These are phyloP conservation scores for Drosophila ambigua DNA, from an alignment of 1,140 invertebrate genomes.

Conservation along the genomic window DNA sequence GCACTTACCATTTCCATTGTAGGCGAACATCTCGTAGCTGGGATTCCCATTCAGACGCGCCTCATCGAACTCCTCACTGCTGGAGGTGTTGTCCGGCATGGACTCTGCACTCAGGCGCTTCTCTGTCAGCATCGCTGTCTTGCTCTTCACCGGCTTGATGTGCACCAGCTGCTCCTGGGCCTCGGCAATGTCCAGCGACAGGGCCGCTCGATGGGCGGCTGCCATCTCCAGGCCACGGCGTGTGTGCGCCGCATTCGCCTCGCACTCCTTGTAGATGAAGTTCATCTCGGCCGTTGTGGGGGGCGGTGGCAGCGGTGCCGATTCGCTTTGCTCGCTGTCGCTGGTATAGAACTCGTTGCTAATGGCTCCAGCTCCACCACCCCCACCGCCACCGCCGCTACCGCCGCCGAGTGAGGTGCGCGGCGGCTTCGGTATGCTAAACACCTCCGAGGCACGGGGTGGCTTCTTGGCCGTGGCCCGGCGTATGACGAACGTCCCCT, in stretches of 20 bases:
- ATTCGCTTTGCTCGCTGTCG: conserved; percentile 65
- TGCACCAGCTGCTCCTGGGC: conserved; percentile 49
- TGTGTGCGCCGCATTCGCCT: conserved; percentile 48
- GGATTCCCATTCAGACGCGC: conserved; percentile 63
- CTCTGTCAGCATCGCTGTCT: conserved; percentile 69
- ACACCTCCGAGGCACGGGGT: conserved; percentile 63
- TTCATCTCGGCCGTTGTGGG: conserved; percentile 49
- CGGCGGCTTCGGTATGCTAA: conserved; percentile 64
- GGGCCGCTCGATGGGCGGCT: conserved; percentile 54
- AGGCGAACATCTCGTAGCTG: conserved; percentile 58
- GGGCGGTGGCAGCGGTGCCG: conserved; percentile 42
- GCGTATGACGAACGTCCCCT: conserved; percentile 77
- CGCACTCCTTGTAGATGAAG: conserved; percentile 68
- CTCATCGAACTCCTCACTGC: conserved; percentile 73
- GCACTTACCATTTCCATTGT: conserved; percentile 84
- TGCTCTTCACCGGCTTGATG: conserved; percentile 57
- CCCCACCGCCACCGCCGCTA: conserved; percentile 6
- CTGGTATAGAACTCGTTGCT: conserved; percentile 74
- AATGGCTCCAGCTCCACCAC: conserved; percentile 48
- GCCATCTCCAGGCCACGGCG: conserved; percentile 68
- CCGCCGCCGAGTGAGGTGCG: conserved; percentile 50
- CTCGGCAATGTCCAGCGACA: conserved; percentile 71
- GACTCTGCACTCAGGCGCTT: conserved; percentile 71
- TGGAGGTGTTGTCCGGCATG: conserved; percentile 74
- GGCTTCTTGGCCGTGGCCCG: conserved; percentile 71